Evolutionary conservation across 2,888 invertebrate species (phyloP), one percentile per base, ranked within the genome.

Genomic region (Mallateleia sp.): DNA sequence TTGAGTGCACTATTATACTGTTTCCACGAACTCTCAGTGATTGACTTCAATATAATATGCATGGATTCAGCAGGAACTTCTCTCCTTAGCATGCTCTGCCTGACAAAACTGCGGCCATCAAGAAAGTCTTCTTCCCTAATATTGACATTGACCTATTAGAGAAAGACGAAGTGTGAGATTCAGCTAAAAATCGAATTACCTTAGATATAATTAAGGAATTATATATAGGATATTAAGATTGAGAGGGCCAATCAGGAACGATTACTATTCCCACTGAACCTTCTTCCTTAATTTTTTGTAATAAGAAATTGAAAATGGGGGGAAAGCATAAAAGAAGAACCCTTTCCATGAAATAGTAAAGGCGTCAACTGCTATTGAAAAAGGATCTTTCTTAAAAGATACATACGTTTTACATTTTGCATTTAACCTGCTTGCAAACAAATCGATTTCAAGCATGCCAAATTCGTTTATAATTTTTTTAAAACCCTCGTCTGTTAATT

Each of bases 241-340:
- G 93, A 0, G 88, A 80, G 24, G 88, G 89, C 93, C 91, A 94
- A 22, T 88, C 42, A n/a, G 91, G 94, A 11, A 93, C 91, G 2
- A 94, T 89, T 14, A 94, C 60, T 18, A 94, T 92, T 0, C 93
- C 93, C 32, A 85, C 67, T 8, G 93, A 92, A 47, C 87, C 81
- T 38, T 94, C 92, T 0, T 56, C n/a, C 54, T 86, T 87, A 42
- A 94, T 93, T 85, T 94, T 93, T 64, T 88, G 74, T 20, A 94
- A 24, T 0, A 62, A 32, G 94, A 90, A 1, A 93, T 18, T 0
- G 90, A 86, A 71, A 93, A 93, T 1, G 92, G 92, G 0, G 93
- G 92, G 34, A 93, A 93, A 0, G 92, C 92, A 79, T 91, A 93
- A 42, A 87, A 89, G 15, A 50, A 50, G 8, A 11, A 7, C 8